A percentile compares a stretch with the other conserved stretches of the same genome.
Evolutionary conservation across 1,140 invertebrate genomes (phyloP).

Genomic region (Meteorus sp.): DNA sequence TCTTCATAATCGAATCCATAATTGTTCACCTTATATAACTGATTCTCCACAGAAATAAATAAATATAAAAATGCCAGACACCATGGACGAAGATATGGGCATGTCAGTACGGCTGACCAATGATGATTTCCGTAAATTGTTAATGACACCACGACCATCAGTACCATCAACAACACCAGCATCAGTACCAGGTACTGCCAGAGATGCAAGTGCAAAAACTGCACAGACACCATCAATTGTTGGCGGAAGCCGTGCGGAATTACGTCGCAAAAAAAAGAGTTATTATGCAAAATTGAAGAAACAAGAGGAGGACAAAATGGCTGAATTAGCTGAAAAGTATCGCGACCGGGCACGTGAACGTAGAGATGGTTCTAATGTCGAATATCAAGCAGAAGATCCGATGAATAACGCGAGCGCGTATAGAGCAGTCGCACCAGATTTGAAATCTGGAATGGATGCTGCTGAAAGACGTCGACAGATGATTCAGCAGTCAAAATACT

Average conservation of each 20-base stretch:
- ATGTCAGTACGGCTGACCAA: slow-evolving; percentile 82
- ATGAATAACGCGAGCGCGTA: slow-evolving; percentile 89
- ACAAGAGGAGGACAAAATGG: slow-evolving; percentile 94
- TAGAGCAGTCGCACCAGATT: slow-evolving; percentile 91
- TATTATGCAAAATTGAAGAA: slow-evolving; percentile 94
- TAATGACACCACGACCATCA: slow-evolving; percentile 89
- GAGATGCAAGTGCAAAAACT: slow-evolving; percentile 66
- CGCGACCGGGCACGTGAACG: slow-evolving; percentile 92
- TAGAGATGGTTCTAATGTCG: slow-evolving; percentile 82
- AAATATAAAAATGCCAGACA: slow-evolving; percentile 58
- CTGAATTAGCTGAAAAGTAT: slow-evolving; percentile 94
- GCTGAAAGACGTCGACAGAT: slow-evolving; percentile 93
- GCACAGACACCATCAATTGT: slow-evolving; percentile 52
- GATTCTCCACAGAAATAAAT: no score
- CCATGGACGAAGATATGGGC: slow-evolving; percentile 57
- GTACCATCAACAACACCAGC: slow-evolving; percentile 60
- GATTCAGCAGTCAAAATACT: slow-evolving; percentile 99
- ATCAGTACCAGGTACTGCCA: slow-evolving; percentile 57
- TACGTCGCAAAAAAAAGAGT: slow-evolving; percentile 82
- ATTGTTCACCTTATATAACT: no score
- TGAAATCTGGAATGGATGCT: slow-evolving; percentile 91
- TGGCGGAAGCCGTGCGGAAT: slow-evolving; percentile 67
- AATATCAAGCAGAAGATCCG: slow-evolving; percentile 81
- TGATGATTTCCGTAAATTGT: slow-evolving; percentile 93
- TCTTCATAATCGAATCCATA: no score